Conservation (phyloP, 1,140 invertebrate genomes). For the Brachionus rubens region DNA sequence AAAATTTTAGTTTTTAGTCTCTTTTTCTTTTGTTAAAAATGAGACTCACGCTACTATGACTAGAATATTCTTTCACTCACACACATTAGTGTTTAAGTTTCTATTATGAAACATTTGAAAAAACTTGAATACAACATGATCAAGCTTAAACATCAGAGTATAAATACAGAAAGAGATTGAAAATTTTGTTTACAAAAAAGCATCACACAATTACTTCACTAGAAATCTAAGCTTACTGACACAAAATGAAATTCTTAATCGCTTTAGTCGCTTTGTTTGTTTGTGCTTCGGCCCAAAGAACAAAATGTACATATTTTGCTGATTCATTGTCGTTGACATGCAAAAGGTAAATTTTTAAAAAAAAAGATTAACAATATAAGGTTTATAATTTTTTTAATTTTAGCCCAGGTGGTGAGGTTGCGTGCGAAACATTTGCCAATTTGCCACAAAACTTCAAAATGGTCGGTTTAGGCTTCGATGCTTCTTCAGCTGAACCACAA, state of each 20-base stretch:
- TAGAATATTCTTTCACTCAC: no score
- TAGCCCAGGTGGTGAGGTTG: slow-evolving; percentile 16
- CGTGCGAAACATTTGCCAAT: slow-evolving; percentile 4
- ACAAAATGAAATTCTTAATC: slow-evolving; percentile 45
- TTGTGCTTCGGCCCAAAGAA: slow-evolving; percentile 38
- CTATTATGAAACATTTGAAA: no score
- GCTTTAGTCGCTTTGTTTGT: slow-evolving; percentile 26
- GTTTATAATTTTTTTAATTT: not conserved
- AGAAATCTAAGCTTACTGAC: slow-evolving; percentile 1
- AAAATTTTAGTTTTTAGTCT: no score
- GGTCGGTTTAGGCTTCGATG: slow-evolving; percentile 27
- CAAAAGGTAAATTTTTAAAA: slow-evolving; percentile 13
- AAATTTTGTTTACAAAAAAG: no score
- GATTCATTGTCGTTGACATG: slow-evolving; percentile 12
- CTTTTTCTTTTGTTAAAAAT: no score
- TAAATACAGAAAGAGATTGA: no score
- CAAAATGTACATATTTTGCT: slow-evolving; percentile 41
- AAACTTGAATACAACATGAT: no score
- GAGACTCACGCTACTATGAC: no score
- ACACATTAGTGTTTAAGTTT: no score
- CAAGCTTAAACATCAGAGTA: no score
- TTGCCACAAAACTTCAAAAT: slow-evolving; percentile 35
- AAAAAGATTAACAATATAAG: not conserved
- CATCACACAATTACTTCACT: slow-evolving; percentile 13
- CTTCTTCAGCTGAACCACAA: not conserved